These are phyloP conservation scores for Tetranychus urticae DNA, from an alignment of 1,140 invertebrate genomes.

Conservation along the genomic window DNA sequence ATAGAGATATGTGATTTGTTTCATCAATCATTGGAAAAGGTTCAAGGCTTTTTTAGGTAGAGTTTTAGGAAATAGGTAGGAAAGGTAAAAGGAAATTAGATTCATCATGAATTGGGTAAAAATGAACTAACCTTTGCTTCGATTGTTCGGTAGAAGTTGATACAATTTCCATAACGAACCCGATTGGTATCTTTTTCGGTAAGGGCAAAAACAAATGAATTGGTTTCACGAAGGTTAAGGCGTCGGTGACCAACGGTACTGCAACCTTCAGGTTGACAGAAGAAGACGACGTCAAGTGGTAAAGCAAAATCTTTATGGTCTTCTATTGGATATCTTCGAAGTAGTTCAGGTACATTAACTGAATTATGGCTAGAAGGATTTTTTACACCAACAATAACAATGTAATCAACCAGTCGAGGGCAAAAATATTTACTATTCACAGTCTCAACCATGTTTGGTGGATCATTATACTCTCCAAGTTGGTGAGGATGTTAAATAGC, in stretches of 20 bases:
- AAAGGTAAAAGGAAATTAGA: neutral
- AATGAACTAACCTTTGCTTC: slow-evolving; percentile 27
- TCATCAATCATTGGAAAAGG: too few relatives aligned
- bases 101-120: neutral
- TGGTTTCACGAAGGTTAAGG: slow-evolving; percentile 58
- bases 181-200: slow-evolving; percentile 93
- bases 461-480: neutral
- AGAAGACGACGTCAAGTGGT: slow-evolving; percentile 92
- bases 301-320: slow-evolving; percentile 90
- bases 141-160: slow-evolving; percentile 89
- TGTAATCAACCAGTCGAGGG: slow-evolving; percentile 55
- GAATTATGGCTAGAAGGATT: slow-evolving; percentile 7
- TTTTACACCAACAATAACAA: slow-evolving; percentile 77
- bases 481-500: too few relatives aligned
- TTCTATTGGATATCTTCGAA: slow-evolving; percentile 85
- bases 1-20: too few relatives aligned
- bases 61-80: neutral
- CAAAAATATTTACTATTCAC: slow-evolving; percentile 16
- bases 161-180: slow-evolving; percentile 64
- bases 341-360: slow-evolving; percentile 52
- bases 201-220: slow-evolving; percentile 91
- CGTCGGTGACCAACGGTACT: slow-evolving; percentile 48
- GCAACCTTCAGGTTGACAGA: slow-evolving; percentile 98
- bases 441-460: neutral
- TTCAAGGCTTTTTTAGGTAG: neutral